A percentile compares a stretch with the other conserved stretches of the same genome.
Conservation (phyloP, 2,888 invertebrate species). For the Chrysolina americana region DNA sequence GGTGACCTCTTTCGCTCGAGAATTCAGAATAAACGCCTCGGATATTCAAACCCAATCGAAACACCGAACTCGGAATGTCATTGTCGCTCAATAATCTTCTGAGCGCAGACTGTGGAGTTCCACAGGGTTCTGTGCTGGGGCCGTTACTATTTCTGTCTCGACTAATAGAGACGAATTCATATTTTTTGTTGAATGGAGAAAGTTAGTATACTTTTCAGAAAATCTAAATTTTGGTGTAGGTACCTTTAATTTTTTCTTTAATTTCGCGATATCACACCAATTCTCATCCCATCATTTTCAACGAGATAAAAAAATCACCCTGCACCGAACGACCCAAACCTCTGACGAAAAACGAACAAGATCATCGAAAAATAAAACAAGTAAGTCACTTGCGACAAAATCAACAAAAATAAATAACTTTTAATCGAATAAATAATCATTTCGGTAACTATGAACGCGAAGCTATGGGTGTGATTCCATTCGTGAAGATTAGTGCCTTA, state of each 20-base stretch:
- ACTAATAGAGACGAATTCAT: too few relatives aligned
- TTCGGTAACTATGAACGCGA: slow-evolving; percentile 14
- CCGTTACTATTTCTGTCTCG: too few relatives aligned
- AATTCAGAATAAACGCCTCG: too few relatives aligned
- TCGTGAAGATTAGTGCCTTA: slow-evolving; percentile 17
- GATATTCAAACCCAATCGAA: too few relatives aligned
- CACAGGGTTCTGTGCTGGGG: too few relatives aligned
- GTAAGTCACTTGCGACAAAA: background rate
- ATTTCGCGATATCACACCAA: background rate
- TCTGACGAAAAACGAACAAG: background rate
- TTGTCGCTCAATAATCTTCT: too few relatives aligned
- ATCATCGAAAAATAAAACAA: background rate
- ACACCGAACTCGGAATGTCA: too few relatives aligned
- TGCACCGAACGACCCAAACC: background rate
- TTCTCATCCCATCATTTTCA: background rate
- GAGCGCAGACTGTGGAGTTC: too few relatives aligned
- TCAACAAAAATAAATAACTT: slow-evolving; percentile 11
- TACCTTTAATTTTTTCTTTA: background rate
- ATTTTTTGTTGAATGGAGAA: too few relatives aligned
- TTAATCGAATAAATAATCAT: slow-evolving; percentile 14
- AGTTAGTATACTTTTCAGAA: too few relatives aligned
- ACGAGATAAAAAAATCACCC: background rate
- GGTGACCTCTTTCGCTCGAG: too few relatives aligned
- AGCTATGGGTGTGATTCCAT: background rate
- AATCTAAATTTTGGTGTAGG: background rate